Conservation (phyloP, 2,888 invertebrate genomes). For the Girardia tigrina region DNA sequence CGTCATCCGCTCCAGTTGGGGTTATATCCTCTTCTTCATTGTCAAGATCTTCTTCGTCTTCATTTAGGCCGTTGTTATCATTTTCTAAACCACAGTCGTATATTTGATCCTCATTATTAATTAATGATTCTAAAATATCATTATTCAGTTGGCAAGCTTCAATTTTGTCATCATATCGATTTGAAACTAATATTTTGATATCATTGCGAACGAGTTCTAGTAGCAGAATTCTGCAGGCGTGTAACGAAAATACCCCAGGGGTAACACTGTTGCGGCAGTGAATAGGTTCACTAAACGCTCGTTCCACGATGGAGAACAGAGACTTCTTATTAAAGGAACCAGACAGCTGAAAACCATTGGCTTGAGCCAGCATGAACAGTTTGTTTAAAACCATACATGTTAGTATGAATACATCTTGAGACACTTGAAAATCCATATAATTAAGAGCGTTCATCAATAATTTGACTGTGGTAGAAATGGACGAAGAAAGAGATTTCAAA, state of each 20-base stretch:
- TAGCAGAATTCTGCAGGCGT: not conserved
- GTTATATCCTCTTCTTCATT: not conserved
- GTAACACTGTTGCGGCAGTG: not conserved
- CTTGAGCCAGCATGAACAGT: constrained; percentile 1
- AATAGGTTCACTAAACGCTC: not conserved
- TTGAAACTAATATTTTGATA: not conserved
- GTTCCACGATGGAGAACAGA: not conserved
- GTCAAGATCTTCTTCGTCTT: not conserved
- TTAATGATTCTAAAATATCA: not conserved
- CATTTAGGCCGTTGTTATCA: not conserved
- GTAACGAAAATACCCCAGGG: not conserved
- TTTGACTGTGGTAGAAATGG: not conserved
- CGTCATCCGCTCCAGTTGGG: constrained; percentile 16
- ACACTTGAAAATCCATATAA: constrained; percentile 19
- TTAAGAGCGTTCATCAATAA: not conserved
- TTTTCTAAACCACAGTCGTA: not conserved
- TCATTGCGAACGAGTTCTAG: not conserved
- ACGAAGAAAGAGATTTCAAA: not conserved
- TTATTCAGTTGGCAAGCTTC: not conserved
- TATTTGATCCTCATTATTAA: not conserved
- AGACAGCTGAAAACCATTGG: not conserved
- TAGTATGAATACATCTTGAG: not conserved
- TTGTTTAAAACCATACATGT: constrained; percentile 18
- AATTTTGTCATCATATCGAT: not conserved
- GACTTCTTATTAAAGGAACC: not conserved